Base-by-base conservation (phyloP, 1,140 invertebrate species). In the Anastatus disparis region DNA sequence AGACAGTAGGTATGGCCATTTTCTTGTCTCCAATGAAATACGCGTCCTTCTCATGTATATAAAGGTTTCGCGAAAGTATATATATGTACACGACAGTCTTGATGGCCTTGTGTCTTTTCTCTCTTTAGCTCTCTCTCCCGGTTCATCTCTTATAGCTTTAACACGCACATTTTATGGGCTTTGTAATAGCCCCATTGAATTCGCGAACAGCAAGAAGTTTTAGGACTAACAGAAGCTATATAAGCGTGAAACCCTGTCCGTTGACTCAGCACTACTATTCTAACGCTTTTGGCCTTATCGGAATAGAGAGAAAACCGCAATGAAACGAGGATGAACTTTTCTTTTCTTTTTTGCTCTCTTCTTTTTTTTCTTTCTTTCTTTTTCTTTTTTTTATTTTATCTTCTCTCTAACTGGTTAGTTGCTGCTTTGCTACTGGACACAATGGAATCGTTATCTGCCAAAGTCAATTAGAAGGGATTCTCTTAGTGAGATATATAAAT, bases 231-330 rank as follows among this genome's bases (percentile, higher is more conserved):
- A 46, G 44, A n/a, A 46, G 20, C 35, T n/a, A 53, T 50, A 66
- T 65, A 68, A 70, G 73, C 71, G 67, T 55, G 71, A 27, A 73
- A 76, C 74, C 72, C 72, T 73, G n/a, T n/a, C n/a, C 68, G 76
- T 77, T 75, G 77, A 79, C 74, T 81, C 79, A 79, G 78, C 78
- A 78, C 72, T 78, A 77, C 77, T 58, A 77, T 78, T 77, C 75
- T 76, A 12, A 27, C 27, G 73, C 72, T 65, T 8, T 3, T 13
- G 9, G 24, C n/a, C 48, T 27, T 27, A 2, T 26, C 24, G 31
- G 31, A 35, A 35, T n/a, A n/a, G n/a, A n/a, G n/a, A 10, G 31
- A 35, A 35, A 35, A 35, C 31, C 31, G 31, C 31, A 10, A n/a
- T n/a, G n/a, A n/a, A n/a, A n/a, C n/a, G n/a, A n/a, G n/a, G n/a